Evolutionary conservation across 2,888 invertebrate species (phyloP).

Genomic region (Blera fallax): DNA sequence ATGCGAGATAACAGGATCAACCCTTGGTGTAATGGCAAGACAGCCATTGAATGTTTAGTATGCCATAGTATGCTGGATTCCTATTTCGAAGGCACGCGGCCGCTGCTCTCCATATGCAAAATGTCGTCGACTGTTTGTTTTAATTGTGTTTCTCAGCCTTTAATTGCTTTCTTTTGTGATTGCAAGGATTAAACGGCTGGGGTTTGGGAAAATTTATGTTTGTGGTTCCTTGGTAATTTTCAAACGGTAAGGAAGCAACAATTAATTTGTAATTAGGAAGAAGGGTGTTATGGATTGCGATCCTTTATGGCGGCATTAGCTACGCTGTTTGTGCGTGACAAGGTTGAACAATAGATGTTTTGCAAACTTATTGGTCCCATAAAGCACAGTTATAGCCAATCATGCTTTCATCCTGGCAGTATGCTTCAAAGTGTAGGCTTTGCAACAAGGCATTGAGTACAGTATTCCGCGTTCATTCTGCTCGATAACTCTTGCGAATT

Average conservation of each 20-base stretch:
- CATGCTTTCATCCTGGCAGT: too few species aligned
- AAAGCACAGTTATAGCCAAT: too few species aligned
- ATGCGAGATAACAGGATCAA: slow-evolving; percentile 1
- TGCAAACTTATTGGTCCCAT: too few species aligned
- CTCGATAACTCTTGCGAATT: too few species aligned
- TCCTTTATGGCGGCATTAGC: not conserved
- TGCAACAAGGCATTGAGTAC: too few species aligned
- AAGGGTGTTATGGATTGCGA: not conserved
- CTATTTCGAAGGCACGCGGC: slow-evolving; percentile 3
- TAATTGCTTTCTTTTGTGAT: slow-evolving; percentile 25
- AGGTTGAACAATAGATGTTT: too few species aligned
- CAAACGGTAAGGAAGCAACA: not conserved
- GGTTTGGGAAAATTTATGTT: slow-evolving; percentile 11
- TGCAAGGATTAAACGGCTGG: not conserved
- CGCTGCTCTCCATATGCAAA: slow-evolving; percentile 22
- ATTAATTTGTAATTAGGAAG: slow-evolving; percentile 31
- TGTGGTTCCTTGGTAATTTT: not conserved
- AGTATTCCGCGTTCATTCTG: too few species aligned
- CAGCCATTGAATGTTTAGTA: slow-evolving; percentile 48
- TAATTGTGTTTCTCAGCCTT: slow-evolving; percentile 32
- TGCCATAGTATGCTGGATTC: slow-evolving; percentile 37
- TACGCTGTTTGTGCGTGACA: not conserved
- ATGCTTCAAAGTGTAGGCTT: too few species aligned
- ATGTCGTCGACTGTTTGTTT: slow-evolving; percentile 42
- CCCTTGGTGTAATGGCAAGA: slow-evolving; percentile 15